Base-by-base conservation (phyloP, 2,113 vertebrate species). In the Rhinichthys klamathensis region DNA sequence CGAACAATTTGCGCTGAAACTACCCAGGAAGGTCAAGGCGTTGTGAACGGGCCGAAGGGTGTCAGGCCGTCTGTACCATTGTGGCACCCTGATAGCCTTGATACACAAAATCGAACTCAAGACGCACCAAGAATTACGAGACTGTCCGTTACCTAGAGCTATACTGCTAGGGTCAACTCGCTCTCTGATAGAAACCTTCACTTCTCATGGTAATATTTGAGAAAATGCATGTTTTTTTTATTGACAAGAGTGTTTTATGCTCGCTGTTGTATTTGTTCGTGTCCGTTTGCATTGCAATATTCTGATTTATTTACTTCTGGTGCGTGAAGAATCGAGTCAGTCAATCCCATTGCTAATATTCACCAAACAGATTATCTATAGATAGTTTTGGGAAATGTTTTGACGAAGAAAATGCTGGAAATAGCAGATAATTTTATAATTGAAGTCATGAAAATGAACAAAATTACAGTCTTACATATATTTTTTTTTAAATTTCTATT, bases 1-100 rank as follows among this genome's bases (percentile, higher is more conserved):
- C 69, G 46, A 41, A 4, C 65, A 44, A 61, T 35, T 63, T 32
- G 54, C 77, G n/a, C 65, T 73, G 65, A 56, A 80, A 60, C 46
- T 44, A 30, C 49, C 25, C 65, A 46, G 84, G 77, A 85, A 83
- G 51, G 80, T 72, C 49, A 72, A 83, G 18, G 65, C 67, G 80
- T 58, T 72, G 67, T 67, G 3, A 56, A 63, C 69, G 70, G 77
- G 13, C 63, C 32, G 84, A 46, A 65, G 49, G 15, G 51, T 73
- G 61, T 79, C 30, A 38, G n/a, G 69, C 44, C 51, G 51, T 67
- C 15, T 21, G n/a, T 32, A 16, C 10, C 25, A 15, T 18, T 44
- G 46, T n/a, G 51, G 63, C 77, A 16, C 51, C 80, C 63, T 35
- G 30, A 83, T 4, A 72, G 67, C 49, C 30, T 72, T 56, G 63